phyloP scores from a whole-genome alignment of 1,140 invertebrate genomes.

The Zaprionus vittiger region DNA sequence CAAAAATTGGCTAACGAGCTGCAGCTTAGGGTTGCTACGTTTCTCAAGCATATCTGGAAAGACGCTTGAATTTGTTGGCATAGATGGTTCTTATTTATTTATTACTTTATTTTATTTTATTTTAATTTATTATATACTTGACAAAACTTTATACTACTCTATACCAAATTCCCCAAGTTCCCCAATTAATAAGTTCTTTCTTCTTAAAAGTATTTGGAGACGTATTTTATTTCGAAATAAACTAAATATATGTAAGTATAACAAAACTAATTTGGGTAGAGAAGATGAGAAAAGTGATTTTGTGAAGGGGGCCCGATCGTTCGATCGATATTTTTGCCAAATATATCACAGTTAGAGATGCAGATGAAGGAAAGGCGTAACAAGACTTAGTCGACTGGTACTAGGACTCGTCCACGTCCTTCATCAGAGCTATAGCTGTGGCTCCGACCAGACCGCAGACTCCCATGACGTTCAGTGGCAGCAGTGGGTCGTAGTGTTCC shows the following conservation, averaged over 20 bases:
- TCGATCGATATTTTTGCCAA: conserved; percentile 47
- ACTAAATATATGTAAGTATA: conserved; percentile 45
- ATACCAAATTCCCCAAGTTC: too few relatives aligned
- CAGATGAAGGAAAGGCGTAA: background rate
- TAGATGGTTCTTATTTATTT: too few relatives aligned
- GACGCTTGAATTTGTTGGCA: too few relatives aligned
- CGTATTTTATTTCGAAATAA: conserved; percentile 41
- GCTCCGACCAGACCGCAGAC: conserved; percentile 87
- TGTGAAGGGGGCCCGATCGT: conserved; percentile 34
- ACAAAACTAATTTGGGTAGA: conserved; percentile 28
- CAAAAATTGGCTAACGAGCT: background rate
- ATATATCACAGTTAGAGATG: conserved; percentile 68
- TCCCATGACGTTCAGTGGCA: conserved; percentile 88
- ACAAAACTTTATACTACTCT: too few relatives aligned
- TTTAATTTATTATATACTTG: too few relatives aligned
- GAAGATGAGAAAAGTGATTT: conserved; percentile 48
- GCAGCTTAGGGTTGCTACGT: background rate
- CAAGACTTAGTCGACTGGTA: background rate
- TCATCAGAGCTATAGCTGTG: conserved; percentile 86
- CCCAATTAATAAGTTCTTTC: too few relatives aligned
- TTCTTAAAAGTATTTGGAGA: conserved; percentile 9
- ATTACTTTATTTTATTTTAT: too few relatives aligned
- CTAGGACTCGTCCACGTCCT: conserved; percentile 57
- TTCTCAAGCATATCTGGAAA: too few relatives aligned
- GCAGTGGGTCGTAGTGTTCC: conserved; percentile 85